phyloP scores from a whole-genome alignment of 2,888 invertebrate genomes.

The Cataglyphis cursor region DNA sequence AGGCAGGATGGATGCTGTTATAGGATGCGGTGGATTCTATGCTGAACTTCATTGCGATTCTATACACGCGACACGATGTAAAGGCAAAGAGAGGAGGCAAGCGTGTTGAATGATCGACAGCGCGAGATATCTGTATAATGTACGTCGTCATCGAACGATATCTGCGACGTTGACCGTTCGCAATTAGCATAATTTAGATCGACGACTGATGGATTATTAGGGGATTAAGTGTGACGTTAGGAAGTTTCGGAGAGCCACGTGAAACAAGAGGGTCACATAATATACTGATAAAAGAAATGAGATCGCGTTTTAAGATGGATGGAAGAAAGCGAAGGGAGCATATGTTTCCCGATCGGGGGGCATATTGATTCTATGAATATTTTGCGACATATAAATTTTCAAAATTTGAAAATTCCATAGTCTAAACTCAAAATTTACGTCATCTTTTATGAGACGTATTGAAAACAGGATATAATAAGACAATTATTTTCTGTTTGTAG shows the following conservation, averaged over 20 bases:
- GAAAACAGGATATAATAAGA: too few relatives aligned
- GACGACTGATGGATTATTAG: slow-evolving; percentile 72
- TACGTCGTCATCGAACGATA: slow-evolving; percentile 46
- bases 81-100: neutral
- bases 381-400: too few relatives aligned
- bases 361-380: too few relatives aligned
- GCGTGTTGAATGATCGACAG: slow-evolving; percentile 26
- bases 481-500: too few relatives aligned
- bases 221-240: slow-evolving; percentile 69
- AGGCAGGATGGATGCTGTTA: slow-evolving; percentile 83
- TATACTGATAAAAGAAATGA: neutral
- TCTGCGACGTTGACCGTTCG: slow-evolving; percentile 60
- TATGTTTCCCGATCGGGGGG: too few relatives aligned
- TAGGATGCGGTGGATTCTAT: slow-evolving; percentile 82
- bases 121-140: slow-evolving; percentile 47
- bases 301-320: neutral
- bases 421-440: too few relatives aligned
- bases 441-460: too few relatives aligned
- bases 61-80: neutral
- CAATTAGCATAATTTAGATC: slow-evolving; percentile 72
- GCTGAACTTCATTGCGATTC: slow-evolving; percentile 82
- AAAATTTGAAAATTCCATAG: too few relatives aligned
- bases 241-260: slow-evolving; percentile 54
- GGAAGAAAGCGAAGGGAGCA: neutral
- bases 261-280: slow-evolving; percentile 22